Percentiles rank a stretch among this genome's conserved stretches.
These are phyloP conservation scores for Cephus rjabovi DNA, from an alignment of 2,888 invertebrate species.

Conservation along the genomic window DNA sequence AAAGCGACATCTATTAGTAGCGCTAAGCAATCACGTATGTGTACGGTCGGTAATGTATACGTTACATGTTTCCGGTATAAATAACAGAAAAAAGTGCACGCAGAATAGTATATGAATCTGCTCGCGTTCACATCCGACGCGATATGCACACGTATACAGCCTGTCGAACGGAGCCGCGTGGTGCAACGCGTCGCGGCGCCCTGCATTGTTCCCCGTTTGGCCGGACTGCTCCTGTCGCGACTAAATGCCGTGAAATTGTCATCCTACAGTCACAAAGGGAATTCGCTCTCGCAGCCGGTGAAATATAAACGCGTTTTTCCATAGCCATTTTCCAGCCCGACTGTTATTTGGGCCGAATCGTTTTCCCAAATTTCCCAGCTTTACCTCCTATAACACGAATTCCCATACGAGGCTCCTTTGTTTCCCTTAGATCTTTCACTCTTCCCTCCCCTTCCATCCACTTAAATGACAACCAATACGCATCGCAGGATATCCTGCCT, in stretches of 20 bases:
- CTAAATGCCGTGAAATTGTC: constrained; percentile 66
- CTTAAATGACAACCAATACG: too few relatives aligned
- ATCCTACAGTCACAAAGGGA: constrained; percentile 62
- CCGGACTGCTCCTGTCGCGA: constrained; percentile 49
- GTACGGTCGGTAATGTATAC: too few relatives aligned
- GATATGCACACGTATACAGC: too few relatives aligned
- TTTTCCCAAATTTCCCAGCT: constrained; percentile 23
- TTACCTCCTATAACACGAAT: too few relatives aligned
- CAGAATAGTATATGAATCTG: too few relatives aligned
- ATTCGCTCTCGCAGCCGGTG: constrained; percentile 55
- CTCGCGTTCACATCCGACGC: too few relatives aligned
- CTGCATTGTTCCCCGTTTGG: constrained; percentile 44
- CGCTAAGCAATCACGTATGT: too few relatives aligned
- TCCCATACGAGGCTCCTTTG: too few relatives aligned
- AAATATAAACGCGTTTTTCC: constrained; percentile 60
- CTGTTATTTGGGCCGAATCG: constrained; percentile 55
- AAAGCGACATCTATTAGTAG: too few relatives aligned
- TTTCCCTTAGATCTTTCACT: too few relatives aligned
- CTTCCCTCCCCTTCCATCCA: too few relatives aligned
- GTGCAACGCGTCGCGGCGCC: constrained; percentile 16
- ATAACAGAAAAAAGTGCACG: constrained; percentile 26
- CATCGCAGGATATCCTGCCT: neutral
- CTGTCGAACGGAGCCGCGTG: too few relatives aligned
- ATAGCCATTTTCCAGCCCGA: constrained; percentile 53
- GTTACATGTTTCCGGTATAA: constrained; percentile 54